Evolutionary conservation across 2,113 vertebrate genomes (phyloP), one percentile per base, ranked within the genome.

Genomic region (Colossoma macropomum): DNA sequence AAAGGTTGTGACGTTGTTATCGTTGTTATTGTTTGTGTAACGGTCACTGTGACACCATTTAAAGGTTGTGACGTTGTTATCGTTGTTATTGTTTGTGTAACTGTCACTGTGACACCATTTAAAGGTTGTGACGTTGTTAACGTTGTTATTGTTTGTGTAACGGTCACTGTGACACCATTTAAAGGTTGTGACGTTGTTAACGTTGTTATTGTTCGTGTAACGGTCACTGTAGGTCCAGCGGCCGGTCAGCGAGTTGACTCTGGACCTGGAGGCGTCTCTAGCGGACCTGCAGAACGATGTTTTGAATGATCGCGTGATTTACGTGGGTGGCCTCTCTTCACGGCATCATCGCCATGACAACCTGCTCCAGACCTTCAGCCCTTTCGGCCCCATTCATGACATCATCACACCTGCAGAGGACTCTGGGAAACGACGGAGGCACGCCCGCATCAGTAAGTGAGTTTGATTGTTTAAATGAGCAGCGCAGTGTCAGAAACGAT

Each of bases 361-460:
- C 1, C 85, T 97, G 71, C 84, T 86, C 32, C 88, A 95, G 80
- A 86, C 92, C 13, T 93, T 96, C 50, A 84, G 85, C n/a, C 87
- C 34, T 41, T 89, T 96, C 62, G 92, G 94, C 54, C 80, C 87
- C 1, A 86, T 97, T 34, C 82, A 95, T 86, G 85, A 89, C 12
- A 11, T 97, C 69, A 79, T 94, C 73, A 84, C 93, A 71, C 92
- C 93, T 8, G 91, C 85, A 75, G 92, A 92, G 85, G 83, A 83
- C 50, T 74, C 81, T 83, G 91, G 91, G 89, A 94, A 91, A 86
- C 62, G 66, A 25, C 81, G 87, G 78, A 92, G 83, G 79, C 94
- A 95, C 73, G 95, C 94, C 13, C 93, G 92, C 87, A 92, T 98
- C 86, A 92, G 97, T 98, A 88, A 95, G 66, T 13, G 23, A 25